phyloP scores from a whole-genome alignment of 2,113 vertebrate genomes.

The Astatoreochromis straeleni region DNA sequence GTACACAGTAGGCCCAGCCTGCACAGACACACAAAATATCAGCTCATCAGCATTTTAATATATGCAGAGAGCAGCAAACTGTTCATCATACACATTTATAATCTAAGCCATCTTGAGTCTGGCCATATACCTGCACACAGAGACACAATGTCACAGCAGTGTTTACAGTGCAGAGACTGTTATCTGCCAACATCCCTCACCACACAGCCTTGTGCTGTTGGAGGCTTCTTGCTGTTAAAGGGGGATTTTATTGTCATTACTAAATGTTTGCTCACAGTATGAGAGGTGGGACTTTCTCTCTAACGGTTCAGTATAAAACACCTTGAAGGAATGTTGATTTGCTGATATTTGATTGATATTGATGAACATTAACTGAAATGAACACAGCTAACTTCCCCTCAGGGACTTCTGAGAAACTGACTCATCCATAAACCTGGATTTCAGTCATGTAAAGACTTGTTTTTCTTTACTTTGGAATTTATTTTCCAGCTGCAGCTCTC shows the following conservation, averaged over 20 bases:
- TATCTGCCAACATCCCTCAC: neutral
- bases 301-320: rapidly evolving
- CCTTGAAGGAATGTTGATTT: rapidly evolving
- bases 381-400: neutral
- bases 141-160: rapidly evolving
- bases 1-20: neutral
- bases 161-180: rapidly evolving
- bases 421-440: neutral
- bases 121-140: neutral
- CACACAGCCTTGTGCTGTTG: neutral
- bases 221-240: neutral
- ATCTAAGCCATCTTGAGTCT: rapidly evolving
- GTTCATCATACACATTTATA: rapidly evolving
- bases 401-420: rapidly evolving
- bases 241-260: rapidly evolving
- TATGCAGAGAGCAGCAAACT: rapidly evolving
- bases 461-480: rapidly evolving
- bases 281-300: neutral
- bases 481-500: neutral
- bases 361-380: rapidly evolving
- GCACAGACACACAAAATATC: neutral
- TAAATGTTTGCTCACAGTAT: neutral
- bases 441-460: neutral
- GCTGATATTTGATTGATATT: rapidly evolving
- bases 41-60: rapidly evolving